Conservation (phyloP, 2,888 invertebrate genomes). For the Limnephilus auricula region DNA sequence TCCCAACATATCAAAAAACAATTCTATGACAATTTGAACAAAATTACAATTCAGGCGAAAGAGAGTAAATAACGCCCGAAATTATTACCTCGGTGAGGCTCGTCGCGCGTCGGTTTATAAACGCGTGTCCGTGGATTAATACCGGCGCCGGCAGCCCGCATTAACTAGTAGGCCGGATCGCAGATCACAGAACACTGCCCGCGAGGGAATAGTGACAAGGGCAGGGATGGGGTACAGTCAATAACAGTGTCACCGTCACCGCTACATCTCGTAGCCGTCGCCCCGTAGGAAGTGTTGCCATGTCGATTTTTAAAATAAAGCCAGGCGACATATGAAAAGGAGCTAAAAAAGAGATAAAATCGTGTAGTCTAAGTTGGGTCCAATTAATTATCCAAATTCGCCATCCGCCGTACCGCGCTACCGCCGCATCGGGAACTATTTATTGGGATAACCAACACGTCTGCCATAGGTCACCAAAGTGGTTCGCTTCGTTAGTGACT, state of each 20-base stretch:
- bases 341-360: no score
- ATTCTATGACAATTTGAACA: neutral
- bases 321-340: no score
- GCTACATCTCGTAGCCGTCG: conserved; percentile 21
- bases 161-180: neutral
- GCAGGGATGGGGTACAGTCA: conserved; percentile 16
- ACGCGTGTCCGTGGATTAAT: conserved; percentile 29
- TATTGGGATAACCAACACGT: no score
- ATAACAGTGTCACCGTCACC: conserved; percentile 21
- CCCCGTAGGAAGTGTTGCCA: no score
- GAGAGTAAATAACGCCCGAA: neutral
- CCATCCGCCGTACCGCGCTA: no score
- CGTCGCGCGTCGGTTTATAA: neutral
- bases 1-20: neutral
- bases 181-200: neutral
- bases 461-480: no score
- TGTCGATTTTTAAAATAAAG: no score
- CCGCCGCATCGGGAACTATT: no score
- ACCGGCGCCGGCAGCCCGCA: neutral
- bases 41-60: neutral
- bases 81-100: conserved; percentile 7
- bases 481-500: no score
- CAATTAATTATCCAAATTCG: no score
- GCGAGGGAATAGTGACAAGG: neutral
- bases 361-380: no score